phyloP scores from a whole-genome alignment of 2,888 invertebrate species.

The Cancer borealis region DNA sequence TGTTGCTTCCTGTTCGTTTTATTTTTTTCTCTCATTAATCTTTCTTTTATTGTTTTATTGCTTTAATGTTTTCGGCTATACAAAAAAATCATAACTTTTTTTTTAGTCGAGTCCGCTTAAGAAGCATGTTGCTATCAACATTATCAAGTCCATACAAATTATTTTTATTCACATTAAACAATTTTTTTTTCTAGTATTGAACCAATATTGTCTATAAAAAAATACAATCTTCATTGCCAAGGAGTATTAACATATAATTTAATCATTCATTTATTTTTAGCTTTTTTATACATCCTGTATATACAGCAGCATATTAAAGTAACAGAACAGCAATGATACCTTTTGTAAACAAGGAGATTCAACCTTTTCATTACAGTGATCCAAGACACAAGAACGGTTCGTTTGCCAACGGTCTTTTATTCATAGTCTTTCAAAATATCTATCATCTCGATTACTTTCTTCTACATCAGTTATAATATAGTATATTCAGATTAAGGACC shows the following conservation, averaged over 20 bases:
- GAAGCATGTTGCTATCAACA: too few relatives aligned
- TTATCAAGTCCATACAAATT: neutral
- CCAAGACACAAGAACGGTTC: slow-evolving; percentile 34
- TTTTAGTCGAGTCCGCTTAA: too few relatives aligned
- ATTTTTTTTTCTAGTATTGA: neutral
- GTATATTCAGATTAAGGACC: slow-evolving; percentile 58
- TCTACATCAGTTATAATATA: slow-evolving; percentile 54
- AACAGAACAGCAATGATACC: slow-evolving; percentile 56
- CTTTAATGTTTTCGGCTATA: too few relatives aligned
- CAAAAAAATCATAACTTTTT: too few relatives aligned
- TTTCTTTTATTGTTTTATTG: neutral
- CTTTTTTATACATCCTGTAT: slow-evolving; percentile 72
- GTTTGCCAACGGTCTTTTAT: neutral
- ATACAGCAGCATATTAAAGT: slow-evolving; percentile 68
- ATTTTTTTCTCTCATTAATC: neutral
- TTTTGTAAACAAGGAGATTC: slow-evolving; percentile 63
- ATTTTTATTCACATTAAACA: neutral
- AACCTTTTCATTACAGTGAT: slow-evolving; percentile 37
- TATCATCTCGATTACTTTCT: slow-evolving; percentile 44
- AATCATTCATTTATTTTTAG: slow-evolving; percentile 71
- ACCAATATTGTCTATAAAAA: too few relatives aligned
- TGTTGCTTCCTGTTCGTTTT: too few relatives aligned
- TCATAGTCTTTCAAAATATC: slow-evolving; percentile 36
- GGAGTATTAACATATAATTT: neutral
- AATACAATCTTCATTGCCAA: neutral